Percentiles rank a stretch among this genome's conserved stretches.
Evolutionary conservation across 2,797 vertebrate species (phyloP).

Genomic region (Parotocinclus haroldoi): DNA sequence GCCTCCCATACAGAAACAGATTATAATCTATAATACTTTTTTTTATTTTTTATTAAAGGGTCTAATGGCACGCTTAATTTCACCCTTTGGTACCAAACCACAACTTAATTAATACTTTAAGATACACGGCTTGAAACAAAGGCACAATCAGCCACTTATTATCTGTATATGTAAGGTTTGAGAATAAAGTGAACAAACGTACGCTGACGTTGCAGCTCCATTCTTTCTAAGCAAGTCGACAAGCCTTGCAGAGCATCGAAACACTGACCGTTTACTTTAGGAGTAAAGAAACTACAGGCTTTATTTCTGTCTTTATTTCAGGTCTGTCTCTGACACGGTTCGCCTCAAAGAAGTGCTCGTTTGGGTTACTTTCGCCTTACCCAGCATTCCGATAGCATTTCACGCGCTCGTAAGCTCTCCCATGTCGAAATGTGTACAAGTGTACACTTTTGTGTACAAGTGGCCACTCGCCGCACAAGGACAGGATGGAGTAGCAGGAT

Average conservation of each 20-base stretch:
- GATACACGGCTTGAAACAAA: slow-evolving; percentile 11
- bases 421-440: no score
- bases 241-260: background rate
- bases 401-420: background rate
- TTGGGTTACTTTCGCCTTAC: background rate
- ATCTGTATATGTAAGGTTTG: no score
- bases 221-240: background rate
- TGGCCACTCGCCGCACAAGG: background rate
- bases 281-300: background rate
- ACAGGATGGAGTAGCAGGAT: no score
- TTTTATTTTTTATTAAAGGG: slow-evolving; percentile 11
- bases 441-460: no score
- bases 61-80: slow-evolving; percentile 15
- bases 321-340: no score
- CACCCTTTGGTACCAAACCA: slow-evolving; percentile 16
- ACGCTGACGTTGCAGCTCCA: no score
- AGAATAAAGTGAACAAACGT: no score
- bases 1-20: slow-evolving; percentile 34
- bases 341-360: background rate
- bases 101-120: background rate
- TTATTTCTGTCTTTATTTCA: background rate
- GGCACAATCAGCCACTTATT: slow-evolving; percentile 7
- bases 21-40: slow-evolving; percentile 21
- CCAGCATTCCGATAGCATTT: background rate
- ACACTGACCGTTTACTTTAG: background rate